phyloP scores from a whole-genome alignment of 64 coral and sea anemone species.

The Trachythela sp. region DNA sequence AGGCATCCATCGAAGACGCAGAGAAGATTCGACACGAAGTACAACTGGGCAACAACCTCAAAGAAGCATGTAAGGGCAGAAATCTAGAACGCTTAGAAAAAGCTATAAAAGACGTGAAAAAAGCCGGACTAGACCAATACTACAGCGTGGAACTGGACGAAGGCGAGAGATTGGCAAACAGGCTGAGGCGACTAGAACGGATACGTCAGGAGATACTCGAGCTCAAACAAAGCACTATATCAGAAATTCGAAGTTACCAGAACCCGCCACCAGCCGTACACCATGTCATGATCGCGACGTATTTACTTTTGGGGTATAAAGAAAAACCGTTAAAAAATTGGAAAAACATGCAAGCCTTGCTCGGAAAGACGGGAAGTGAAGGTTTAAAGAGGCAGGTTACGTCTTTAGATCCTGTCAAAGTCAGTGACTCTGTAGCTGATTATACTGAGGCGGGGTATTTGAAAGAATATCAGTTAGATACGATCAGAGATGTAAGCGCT shows the following conservation, averaged over 20 bases:
- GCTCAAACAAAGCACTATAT: slow-evolving; percentile 92
- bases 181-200: slow-evolving; percentile 79
- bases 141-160: slow-evolving; percentile 83
- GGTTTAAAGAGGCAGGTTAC: slow-evolving; percentile 89
- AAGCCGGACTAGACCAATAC: slow-evolving; percentile 74
- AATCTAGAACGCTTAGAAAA: slow-evolving; percentile 75
- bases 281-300: slow-evolving; percentile 90
- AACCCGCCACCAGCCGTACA: slow-evolving; percentile 91
- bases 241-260: slow-evolving; percentile 88
- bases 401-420: slow-evolving; percentile 62
- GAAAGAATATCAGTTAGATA: slow-evolving; percentile 66
- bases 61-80: slow-evolving; percentile 60
- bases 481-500: slow-evolving; percentile 85
- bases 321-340: slow-evolving; percentile 83
- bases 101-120: slow-evolving; percentile 68
- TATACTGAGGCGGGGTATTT: slow-evolving; percentile 78
- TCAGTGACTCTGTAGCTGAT: slow-evolving; percentile 73
- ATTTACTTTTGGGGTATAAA: slow-evolving; percentile 71
- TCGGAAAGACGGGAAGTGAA: slow-evolving; percentile 95
- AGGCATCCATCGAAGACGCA: slow-evolving; percentile 75
- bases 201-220: slow-evolving; percentile 86
- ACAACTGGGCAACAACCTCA: slow-evolving; percentile 71
- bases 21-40: slow-evolving; percentile 82
- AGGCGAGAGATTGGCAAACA: slow-evolving; percentile 79
- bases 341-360: slow-evolving; percentile 93